Evolutionary conservation across 30 jellyfish, hydroid and myxozoan genomes (phyloP), one percentile per base, ranked within the genome.

Genomic region (Sanderia malayensis): DNA sequence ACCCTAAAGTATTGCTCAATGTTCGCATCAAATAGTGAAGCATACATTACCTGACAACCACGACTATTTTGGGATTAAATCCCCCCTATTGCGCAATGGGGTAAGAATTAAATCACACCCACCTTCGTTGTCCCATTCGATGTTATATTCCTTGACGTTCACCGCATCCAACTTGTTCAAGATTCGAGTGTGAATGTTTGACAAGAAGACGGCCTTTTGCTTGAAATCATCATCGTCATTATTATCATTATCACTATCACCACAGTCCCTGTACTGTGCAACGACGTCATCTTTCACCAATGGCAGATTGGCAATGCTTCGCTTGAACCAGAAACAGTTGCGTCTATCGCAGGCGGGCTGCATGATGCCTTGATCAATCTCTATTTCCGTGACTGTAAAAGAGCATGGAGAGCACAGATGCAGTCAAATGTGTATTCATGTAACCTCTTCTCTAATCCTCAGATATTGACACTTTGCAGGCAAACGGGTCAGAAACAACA

Each of bases 361-460:
- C n/a, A 63, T 28, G 31, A 82, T 72, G 6, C 94, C 94, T 45
- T 64, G 63, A 31, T 82, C 86, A 9, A 63, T 22, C 61, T 82
- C 94, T 6, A 49, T 44, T 31, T 71, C 94, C 15, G 94, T 27
- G 6, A 82, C 94, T 82, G 23, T n/a, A n/a, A n/a, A n/a, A n/a
- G n/a, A n/a, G n/a, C n/a, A n/a, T n/a, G n/a, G n/a, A n/a, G n/a
- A n/a, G n/a, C n/a, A n/a, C n/a, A n/a, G n/a, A n/a, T n/a, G n/a
- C n/a, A n/a, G n/a, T n/a, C n/a, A n/a, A n/a, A n/a, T n/a, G n/a
- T n/a, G n/a, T n/a, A n/a, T n/a, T n/a, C n/a, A n/a, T n/a, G n/a
- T n/a, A n/a, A n/a, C n/a, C n/a, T n/a, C n/a, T n/a, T n/a, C n/a
- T n/a, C n/a, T n/a, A n/a, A n/a, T n/a, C n/a, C n/a, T n/a, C n/a